Percentiles rank a stretch among this genome's conserved stretches.
Conservation (phyloP, 2,888 invertebrate genomes). For the Andrena camellia region DNA sequence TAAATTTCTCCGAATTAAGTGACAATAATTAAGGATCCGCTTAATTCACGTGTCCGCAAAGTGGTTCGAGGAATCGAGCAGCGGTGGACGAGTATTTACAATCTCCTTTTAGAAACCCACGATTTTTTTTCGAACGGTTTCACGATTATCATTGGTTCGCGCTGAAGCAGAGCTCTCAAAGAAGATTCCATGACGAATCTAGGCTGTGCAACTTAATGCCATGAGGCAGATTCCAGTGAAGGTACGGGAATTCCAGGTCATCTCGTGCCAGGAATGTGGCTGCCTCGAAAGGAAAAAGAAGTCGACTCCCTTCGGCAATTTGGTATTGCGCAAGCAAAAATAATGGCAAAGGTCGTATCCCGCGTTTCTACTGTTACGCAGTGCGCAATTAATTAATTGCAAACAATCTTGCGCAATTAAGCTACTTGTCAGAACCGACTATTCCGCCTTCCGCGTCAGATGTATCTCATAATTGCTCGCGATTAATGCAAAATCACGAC, state of each 20-base stretch:
- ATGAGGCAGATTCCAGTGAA: conserved; percentile 45
- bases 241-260: conserved; percentile 53
- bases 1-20: background rate
- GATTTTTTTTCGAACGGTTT: background rate
- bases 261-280: conserved; percentile 36
- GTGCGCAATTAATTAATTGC: background rate
- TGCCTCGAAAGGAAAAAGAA: conserved; percentile 23
- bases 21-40: background rate
- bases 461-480: background rate
- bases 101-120: background rate
- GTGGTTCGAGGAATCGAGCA: background rate
- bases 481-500: background rate
- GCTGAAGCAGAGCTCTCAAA: conserved; percentile 3
- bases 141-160: background rate
- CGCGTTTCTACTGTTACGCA: background rate
- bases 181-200: conserved; percentile 22
- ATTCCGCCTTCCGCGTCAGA: conserved; percentile 12
- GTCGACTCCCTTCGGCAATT: conserved; percentile 24
- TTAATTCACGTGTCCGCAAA: background rate
- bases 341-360: conserved; percentile 42
- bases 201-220: conserved; percentile 17
- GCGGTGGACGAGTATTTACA: background rate
- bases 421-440: background rate
- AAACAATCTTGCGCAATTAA: conserved; percentile 4
- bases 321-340: conserved; percentile 48